Evolutionary conservation across 1,140 invertebrate species (phyloP).

Genomic region (Zaprionus nigranus): DNA sequence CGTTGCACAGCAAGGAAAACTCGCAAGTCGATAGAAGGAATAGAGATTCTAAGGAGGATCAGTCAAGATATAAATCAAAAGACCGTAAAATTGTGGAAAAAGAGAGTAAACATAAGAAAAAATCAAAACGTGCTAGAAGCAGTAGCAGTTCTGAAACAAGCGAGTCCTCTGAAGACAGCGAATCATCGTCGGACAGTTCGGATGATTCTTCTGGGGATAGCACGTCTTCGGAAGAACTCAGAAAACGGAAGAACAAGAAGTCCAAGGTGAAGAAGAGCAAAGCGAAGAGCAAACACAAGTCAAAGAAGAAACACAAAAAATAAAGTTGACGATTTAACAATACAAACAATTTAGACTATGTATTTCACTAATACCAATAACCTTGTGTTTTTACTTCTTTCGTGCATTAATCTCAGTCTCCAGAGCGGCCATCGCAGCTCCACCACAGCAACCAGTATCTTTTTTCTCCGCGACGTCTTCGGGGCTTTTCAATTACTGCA

Average conservation of each 20-base stretch:
- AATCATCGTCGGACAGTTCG: conserved; percentile 48
- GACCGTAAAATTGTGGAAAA: conserved; percentile 28
- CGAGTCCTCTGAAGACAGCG: conserved; percentile 55
- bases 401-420: conserved; percentile 43
- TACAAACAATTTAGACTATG: conserved; percentile 36
- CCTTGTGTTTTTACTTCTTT: conserved; percentile 52
- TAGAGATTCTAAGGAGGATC: conserved; percentile 22
- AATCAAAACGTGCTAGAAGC: conserved; percentile 45
- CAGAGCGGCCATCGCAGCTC: conserved; percentile 55
- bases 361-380: conserved; percentile 30
- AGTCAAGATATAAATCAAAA: conserved; percentile 22
- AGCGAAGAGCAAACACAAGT: conserved; percentile 60
- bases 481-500: conserved; percentile 61
- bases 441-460: conserved; percentile 61
- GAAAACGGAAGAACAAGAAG: conserved; percentile 58
- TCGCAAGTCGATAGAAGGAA: neutral
- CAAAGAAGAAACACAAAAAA: conserved; percentile 65
- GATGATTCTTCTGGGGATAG: conserved; percentile 45
- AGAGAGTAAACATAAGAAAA: conserved; percentile 43
- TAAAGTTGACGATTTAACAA: conserved; percentile 28
- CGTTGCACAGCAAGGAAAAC: neutral
- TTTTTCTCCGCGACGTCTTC: conserved; percentile 43
- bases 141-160: conserved; percentile 58
- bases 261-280: conserved; percentile 47
- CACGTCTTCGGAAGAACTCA: conserved; percentile 53